These are phyloP conservation scores for Bimastos eiseni DNA, from an alignment of 2,888 invertebrate genomes.

Conservation along the genomic window DNA sequence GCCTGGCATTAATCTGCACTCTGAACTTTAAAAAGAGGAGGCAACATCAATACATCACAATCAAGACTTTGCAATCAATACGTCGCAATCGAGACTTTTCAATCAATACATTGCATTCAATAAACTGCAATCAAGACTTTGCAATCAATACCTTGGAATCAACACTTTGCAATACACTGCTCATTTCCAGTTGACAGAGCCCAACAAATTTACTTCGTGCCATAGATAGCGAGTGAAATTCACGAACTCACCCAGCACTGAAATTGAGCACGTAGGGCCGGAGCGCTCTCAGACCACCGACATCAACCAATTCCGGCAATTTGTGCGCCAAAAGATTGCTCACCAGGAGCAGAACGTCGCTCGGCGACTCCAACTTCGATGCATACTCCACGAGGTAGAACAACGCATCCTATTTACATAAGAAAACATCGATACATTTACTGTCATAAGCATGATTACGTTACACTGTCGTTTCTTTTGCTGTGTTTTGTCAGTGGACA, in stretches of 20 bases:
- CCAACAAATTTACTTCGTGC: background rate
- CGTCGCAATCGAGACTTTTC: too few relatives aligned
- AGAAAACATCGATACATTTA: background rate
- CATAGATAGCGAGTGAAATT: background rate
- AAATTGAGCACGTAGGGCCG: background rate
- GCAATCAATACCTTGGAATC: too few relatives aligned
- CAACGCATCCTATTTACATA: constrained; percentile 24
- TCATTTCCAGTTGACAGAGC: background rate
- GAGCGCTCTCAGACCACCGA: background rate
- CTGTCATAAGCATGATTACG: background rate
- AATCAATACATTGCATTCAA: too few relatives aligned
- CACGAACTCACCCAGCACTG: background rate
- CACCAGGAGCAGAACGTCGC: constrained; percentile 24
- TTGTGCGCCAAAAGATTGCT: background rate
- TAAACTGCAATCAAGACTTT: too few relatives aligned
- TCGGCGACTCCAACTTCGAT: background rate
- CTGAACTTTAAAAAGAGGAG: too few relatives aligned
- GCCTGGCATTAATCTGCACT: too few relatives aligned
- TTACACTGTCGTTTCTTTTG: background rate
- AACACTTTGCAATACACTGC: background rate
- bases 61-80: too few relatives aligned
- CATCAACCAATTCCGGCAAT: background rate
- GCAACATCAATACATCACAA: too few relatives aligned
- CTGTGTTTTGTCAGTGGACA: too few relatives aligned
- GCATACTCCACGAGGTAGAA: constrained; percentile 19